phyloP scores from a whole-genome alignment of 1,140 invertebrate species.

The Pseudoatta argentina region DNA sequence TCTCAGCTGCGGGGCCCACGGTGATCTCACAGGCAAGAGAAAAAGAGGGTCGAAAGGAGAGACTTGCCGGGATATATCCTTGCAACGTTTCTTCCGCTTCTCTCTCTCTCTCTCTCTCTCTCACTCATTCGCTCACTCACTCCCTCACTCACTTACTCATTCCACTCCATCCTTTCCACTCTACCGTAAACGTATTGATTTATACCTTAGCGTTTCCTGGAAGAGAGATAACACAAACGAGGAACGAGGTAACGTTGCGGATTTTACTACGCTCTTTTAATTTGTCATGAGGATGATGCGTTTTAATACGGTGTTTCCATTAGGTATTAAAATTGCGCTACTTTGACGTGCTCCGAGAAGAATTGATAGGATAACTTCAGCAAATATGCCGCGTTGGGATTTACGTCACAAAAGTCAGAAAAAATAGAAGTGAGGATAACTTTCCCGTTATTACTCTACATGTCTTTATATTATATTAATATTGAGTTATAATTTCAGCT shows the following conservation, averaged over 20 bases:
- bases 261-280: constrained; percentile 58
- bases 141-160: not conserved
- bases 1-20: constrained; percentile 68
- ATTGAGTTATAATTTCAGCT: too few species aligned
- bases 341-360: not conserved
- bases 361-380: not conserved
- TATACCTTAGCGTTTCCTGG: constrained; percentile 64
- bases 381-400: too few species aligned
- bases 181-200: constrained; percentile 72
- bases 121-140: not conserved
- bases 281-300: constrained; percentile 55
- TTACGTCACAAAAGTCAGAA: too few species aligned
- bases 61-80: constrained; percentile 29
- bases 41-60: constrained; percentile 35
- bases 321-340: constrained; percentile 1
- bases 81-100: constrained; percentile 14
- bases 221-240: constrained; percentile 63
- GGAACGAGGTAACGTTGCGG: constrained; percentile 65
- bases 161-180: not conserved
- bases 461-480: too few species aligned
- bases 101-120: not conserved
- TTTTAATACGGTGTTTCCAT: constrained; percentile 6
- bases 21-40: constrained; percentile 61
- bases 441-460: too few species aligned
- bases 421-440: too few species aligned